Conservation (phyloP, 53 echinoderm and acorn worm genomes). For the Holothuria leucospilota region DNA sequence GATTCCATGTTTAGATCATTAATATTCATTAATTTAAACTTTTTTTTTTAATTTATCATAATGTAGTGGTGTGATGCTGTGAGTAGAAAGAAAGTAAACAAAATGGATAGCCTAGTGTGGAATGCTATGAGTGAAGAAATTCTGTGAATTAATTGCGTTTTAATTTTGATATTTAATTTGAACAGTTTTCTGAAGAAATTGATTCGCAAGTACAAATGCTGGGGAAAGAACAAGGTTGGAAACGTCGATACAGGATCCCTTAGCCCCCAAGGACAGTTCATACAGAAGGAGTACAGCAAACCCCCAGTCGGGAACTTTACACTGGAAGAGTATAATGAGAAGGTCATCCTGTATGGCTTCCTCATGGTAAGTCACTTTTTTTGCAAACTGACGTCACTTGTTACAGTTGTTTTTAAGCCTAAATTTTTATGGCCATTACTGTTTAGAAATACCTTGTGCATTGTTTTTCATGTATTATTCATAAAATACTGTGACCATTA, state of each 20-base stretch:
- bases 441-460: not conserved
- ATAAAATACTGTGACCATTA: too few species aligned
- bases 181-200: slow-evolving; percentile 78
- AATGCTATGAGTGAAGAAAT: too few species aligned
- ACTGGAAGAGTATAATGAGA: slow-evolving; percentile 94
- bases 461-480: too few species aligned
- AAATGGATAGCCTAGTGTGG: too few species aligned
- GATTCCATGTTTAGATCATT: too few species aligned
- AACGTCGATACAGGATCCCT: slow-evolving; percentile 66
- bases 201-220: slow-evolving; percentile 70
- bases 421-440: not conserved
- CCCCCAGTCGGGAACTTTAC: slow-evolving; percentile 87
- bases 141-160: too few species aligned
- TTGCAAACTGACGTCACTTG: too few species aligned
- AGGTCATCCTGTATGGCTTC: slow-evolving; percentile 97
- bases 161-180: not conserved
- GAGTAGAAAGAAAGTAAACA: too few species aligned
- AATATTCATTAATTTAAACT: too few species aligned
- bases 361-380: slow-evolving; percentile 82
- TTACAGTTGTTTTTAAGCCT: not conserved
- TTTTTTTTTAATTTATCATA: not conserved
- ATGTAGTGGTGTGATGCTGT: too few species aligned
- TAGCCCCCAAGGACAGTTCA: slow-evolving; percentile 67
- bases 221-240: slow-evolving; percentile 67
- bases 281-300: slow-evolving; percentile 79